Conservation (phyloP, 2,888 invertebrate genomes). For the Deilephila porcellus region DNA sequence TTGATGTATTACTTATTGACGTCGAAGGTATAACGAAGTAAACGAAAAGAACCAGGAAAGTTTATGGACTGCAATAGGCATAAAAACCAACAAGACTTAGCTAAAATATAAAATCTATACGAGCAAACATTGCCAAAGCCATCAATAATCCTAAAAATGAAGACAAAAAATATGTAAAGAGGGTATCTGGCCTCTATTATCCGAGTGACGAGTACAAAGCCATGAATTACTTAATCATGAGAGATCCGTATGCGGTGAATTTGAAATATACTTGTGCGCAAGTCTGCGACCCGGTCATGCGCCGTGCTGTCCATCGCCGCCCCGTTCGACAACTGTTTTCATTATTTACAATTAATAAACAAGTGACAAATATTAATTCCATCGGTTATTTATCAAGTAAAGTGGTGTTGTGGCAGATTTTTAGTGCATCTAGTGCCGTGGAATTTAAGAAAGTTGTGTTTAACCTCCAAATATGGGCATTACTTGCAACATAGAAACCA, state of each 20-base stretch:
- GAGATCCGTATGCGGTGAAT: conserved; percentile 20
- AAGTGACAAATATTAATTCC: conserved; percentile 13
- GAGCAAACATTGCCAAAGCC: background rate
- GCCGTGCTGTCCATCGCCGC: background rate
- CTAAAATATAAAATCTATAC: background rate
- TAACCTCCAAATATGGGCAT: conserved; percentile 20
- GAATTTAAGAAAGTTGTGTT: conserved; percentile 13
- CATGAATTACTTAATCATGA: conserved; percentile 14
- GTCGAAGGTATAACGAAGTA: too few species aligned
- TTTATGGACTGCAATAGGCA: too few species aligned
- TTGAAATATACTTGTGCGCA: conserved; percentile 2
- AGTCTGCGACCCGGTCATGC: background rate
- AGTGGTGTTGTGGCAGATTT: conserved; percentile 2
- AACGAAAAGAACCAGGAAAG: too few species aligned
- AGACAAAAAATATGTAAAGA: background rate
- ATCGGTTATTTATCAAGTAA: background rate
- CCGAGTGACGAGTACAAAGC: background rate
- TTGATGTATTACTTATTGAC: too few species aligned
- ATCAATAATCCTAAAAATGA: background rate
- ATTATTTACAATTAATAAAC: conserved; percentile 25
- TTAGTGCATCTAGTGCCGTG: background rate
- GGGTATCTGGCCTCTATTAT: background rate
- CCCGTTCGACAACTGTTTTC: conserved; percentile 4
- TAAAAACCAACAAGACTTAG: background rate
- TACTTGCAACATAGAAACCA: background rate